Percentiles rank a stretch among this genome's conserved stretches.
phyloP scores from a whole-genome alignment of 1,140 invertebrate genomes.

The Drosophila murphyi region DNA sequence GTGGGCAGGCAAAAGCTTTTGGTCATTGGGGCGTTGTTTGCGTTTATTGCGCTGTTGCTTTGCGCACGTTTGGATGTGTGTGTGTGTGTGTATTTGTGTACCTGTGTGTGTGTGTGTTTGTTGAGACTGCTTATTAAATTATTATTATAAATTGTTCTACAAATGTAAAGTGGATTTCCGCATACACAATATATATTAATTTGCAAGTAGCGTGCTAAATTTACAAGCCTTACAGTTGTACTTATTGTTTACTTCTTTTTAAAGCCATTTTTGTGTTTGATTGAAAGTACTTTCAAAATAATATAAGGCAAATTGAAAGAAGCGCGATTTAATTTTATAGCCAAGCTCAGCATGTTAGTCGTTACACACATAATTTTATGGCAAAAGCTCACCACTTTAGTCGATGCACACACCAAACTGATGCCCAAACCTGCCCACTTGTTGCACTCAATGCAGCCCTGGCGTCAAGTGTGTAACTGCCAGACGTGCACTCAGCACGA shows the following conservation, averaged over 20 bases:
- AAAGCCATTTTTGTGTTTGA: background rate
- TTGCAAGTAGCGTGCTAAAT: slow-evolving; percentile 13
- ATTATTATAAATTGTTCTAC: slow-evolving; percentile 13
- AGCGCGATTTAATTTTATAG: too few species aligned
- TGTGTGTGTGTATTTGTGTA: background rate
- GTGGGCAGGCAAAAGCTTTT: slow-evolving; percentile 48
- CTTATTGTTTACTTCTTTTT: background rate
- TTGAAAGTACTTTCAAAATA: too few species aligned
- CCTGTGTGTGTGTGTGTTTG: slow-evolving; percentile 5
- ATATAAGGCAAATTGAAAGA: too few species aligned
- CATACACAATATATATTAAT: slow-evolving; percentile 28
- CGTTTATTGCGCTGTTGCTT: slow-evolving; percentile 19
- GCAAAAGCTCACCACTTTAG: background rate
- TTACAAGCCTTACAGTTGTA: background rate
- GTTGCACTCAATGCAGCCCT: slow-evolving; percentile 9
- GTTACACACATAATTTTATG: background rate
- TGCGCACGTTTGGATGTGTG: background rate
- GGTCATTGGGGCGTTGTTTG: slow-evolving; percentile 32
- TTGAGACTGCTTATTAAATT: too few species aligned
- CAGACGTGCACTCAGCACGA: background rate
- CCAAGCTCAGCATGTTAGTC: too few species aligned
- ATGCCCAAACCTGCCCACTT: background rate
- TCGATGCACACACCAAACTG: background rate
- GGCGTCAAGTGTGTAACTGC: background rate
- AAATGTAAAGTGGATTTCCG: slow-evolving; percentile 8